Conservation (phyloP, 30 jellyfish, hydroid and myxozoan genomes). For the Cassiopea xamachana region DNA sequence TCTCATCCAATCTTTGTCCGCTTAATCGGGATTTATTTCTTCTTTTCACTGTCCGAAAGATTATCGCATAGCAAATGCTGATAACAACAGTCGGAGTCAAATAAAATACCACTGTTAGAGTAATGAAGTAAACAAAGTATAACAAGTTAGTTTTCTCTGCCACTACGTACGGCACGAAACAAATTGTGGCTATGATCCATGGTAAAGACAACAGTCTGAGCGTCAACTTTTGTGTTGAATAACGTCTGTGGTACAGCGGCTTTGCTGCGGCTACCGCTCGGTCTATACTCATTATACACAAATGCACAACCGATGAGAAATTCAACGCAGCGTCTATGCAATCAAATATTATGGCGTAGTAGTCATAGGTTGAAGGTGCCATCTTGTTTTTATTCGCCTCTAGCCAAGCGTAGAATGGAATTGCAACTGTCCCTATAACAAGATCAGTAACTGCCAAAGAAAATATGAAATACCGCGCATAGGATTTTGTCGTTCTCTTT, state of each 20-base stretch:
- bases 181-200: neutral
- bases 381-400: neutral
- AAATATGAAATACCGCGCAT: constrained; percentile 8
- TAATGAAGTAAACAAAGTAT: neutral
- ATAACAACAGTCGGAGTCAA: constrained; percentile 4
- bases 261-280: constrained; percentile 29
- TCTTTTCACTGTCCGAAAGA: neutral
- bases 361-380: neutral
- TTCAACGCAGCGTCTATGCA: neutral
- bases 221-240: neutral
- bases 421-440: neutral
- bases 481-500: neutral
- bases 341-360: neutral
- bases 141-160: neutral
- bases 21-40: neutral
- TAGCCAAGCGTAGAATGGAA: constrained; percentile 29
- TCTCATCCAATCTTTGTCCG: neutral
- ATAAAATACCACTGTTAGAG: constrained; percentile 8
- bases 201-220: constrained; percentile 8
- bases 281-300: constrained; percentile 42
- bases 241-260: constrained; percentile 25
- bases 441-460: constrained; percentile 45
- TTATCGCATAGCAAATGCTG: constrained; percentile 2
- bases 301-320: constrained; percentile 29
- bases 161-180: neutral